Evolutionary conservation across 2,888 invertebrate species (phyloP).

Genomic region (Balanococcus diminutus): DNA sequence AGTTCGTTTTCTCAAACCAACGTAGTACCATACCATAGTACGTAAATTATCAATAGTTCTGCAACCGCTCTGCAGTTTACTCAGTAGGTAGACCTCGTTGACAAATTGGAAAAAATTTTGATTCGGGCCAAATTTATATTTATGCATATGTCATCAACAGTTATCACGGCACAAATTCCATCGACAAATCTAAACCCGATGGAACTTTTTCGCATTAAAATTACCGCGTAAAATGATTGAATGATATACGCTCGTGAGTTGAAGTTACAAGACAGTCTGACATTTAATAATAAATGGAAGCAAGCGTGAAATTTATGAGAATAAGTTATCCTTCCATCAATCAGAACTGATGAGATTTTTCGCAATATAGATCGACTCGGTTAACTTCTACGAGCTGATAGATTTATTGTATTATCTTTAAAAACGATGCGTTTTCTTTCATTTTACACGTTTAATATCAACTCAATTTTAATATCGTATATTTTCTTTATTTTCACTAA

Average conservation of each 20-base stretch:
- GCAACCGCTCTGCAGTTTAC: neutral
- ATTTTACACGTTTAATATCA: neutral
- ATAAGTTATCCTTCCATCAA: slow-evolving; percentile 53
- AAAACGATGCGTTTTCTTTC: neutral
- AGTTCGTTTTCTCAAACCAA: no score
- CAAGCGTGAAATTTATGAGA: slow-evolving; percentile 52
- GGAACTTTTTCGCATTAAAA: slow-evolving; percentile 9
- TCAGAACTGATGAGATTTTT: slow-evolving; percentile 50
- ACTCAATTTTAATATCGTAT: neutral
- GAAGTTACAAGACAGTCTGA: slow-evolving; percentile 50
- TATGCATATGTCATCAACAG: neutral
- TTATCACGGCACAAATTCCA: neutral
- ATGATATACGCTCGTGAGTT: neutral
- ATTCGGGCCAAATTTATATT: neutral
- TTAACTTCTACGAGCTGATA: slow-evolving; percentile 48
- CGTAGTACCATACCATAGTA: no score
- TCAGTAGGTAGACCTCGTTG: neutral
- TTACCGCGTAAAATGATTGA: slow-evolving; percentile 15
- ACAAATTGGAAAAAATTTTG: neutral
- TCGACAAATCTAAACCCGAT: slow-evolving; percentile 16
- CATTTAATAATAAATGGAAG: slow-evolving; percentile 53
- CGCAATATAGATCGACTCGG: slow-evolving; percentile 45
- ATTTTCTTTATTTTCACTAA: neutral
- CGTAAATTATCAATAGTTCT: no score
- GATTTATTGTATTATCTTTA: slow-evolving; percentile 40